These are phyloP conservation scores for Electrophaes corylata DNA, from an alignment of 2,888 invertebrate species.

Conservation along the genomic window DNA sequence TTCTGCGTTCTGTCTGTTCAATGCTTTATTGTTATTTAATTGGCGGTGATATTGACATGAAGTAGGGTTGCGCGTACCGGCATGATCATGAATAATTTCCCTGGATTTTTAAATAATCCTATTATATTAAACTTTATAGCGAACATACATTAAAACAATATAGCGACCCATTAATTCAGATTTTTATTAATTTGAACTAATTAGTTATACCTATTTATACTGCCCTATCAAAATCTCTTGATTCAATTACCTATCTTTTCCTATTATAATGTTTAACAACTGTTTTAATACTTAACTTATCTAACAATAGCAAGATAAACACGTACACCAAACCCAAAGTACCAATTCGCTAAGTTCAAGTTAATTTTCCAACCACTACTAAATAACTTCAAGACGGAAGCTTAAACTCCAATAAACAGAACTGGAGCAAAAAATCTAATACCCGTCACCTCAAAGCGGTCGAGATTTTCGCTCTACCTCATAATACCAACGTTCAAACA, in stretches of 20 bases:
- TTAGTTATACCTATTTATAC: neutral
- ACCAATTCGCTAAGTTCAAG: neutral
- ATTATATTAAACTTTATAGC: conserved; percentile 5
- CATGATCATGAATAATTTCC: conserved; percentile 17
- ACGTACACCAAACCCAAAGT: no score
- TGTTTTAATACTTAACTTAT: no score
- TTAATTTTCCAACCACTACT: neutral
- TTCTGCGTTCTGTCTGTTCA: conserved; percentile 61
- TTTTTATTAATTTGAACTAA: neutral
- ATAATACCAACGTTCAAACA: conserved; percentile 74
- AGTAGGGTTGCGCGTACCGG: conserved; percentile 29
- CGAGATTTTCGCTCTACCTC: conserved; percentile 63
- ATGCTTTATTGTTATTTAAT: conserved; percentile 71
- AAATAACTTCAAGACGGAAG: conserved; percentile 9
- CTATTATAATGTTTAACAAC: no score
- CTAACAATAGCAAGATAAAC: neutral
- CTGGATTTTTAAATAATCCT: conserved; percentile 15
- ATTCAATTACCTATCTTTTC: no score
- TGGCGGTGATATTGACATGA: conserved; percentile 49
- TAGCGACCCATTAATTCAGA: neutral
- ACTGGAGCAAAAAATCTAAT: conserved; percentile 48
- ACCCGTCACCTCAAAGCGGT: conserved; percentile 55
- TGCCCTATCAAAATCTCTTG: no score
- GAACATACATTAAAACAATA: neutral
- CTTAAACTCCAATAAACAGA: conserved; percentile 2